Percentiles rank a stretch among this genome's conserved stretches.
phyloP scores from a whole-genome alignment of 2,113 vertebrate species.

The Oryzias javanicus region DNA sequence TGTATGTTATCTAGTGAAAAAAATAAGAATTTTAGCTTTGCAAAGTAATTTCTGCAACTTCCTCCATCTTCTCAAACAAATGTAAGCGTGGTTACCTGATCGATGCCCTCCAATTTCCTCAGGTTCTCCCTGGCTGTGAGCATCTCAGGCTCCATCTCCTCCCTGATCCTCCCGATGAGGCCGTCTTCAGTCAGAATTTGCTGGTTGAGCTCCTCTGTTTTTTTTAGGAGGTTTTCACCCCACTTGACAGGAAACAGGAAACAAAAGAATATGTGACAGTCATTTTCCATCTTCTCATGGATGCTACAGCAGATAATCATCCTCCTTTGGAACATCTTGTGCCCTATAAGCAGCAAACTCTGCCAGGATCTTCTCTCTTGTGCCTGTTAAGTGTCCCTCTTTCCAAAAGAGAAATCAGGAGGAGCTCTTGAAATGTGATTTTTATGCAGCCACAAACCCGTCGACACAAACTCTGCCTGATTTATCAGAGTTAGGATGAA shows the following conservation, averaged over 20 bases:
- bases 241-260: conserved; percentile 33
- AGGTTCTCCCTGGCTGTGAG: conserved; percentile 42
- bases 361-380: conserved; percentile 36
- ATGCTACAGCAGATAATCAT: conserved; percentile 27
- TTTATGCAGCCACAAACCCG: not conserved
- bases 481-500: no score
- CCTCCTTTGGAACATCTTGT: conserved; percentile 30
- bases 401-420: conserved; percentile 50
- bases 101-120: conserved; percentile 43
- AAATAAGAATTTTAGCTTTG: no score
- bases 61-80: no score
- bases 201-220: conserved; percentile 54
- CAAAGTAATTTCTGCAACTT: no score
- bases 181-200: conserved; percentile 57
- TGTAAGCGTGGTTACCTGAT: conserved; percentile 59
- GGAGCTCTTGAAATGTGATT: conserved; percentile 8
- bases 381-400: conserved; percentile 31
- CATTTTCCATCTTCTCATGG: conserved; percentile 18
- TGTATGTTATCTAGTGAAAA: no score
- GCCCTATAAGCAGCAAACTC: conserved; percentile 17
- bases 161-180: conserved; percentile 46
- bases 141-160: conserved; percentile 40
- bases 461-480: no score
- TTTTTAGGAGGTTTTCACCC: conserved; percentile 42
- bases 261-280: conserved; percentile 16